Percentiles rank a stretch among this genome's conserved stretches.
Evolutionary conservation across 2,888 invertebrate genomes (phyloP).

Genomic region (Tholera decimalis): DNA sequence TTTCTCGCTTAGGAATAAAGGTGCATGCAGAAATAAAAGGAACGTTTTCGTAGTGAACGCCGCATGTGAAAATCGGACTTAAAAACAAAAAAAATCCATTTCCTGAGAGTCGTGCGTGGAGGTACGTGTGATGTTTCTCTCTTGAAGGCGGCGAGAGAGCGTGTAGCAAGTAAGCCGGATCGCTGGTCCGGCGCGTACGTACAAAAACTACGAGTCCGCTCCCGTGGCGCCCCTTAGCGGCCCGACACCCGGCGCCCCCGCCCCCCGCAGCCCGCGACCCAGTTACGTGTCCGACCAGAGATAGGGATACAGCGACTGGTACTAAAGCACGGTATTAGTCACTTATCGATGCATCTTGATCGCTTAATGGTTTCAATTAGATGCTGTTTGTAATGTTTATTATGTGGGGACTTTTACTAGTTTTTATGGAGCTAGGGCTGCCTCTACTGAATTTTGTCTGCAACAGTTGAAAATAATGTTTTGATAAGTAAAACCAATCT

Average conservation of each 20-base stretch:
- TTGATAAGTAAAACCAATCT: too few relatives aligned
- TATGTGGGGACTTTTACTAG: conserved; percentile 39
- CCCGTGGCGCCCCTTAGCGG: conserved; percentile 62
- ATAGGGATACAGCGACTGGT: conserved; percentile 61
- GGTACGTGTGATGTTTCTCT: conserved; percentile 69
- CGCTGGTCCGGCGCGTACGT: conserved; percentile 82
- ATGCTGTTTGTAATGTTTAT: conserved; percentile 45
- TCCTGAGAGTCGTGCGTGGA: conserved; percentile 63
- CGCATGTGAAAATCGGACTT: conserved; percentile 28
- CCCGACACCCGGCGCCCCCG: conserved; percentile 56
- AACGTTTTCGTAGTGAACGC: conserved; percentile 39
- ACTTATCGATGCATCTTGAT: conserved; percentile 61
- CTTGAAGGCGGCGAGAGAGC: conserved; percentile 76
- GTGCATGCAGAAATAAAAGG: conserved; percentile 17
- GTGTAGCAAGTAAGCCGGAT: conserved; percentile 74
- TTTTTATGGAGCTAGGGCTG: conserved; percentile 12
- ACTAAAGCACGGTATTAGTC: conserved; percentile 55
- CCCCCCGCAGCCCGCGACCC: conserved; percentile 75
- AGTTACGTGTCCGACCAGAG: conserved; percentile 76
- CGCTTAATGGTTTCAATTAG: conserved; percentile 55
- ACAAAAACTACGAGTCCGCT: conserved; percentile 83
- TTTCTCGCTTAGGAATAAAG: background rate
- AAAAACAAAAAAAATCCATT: conserved; percentile 55
- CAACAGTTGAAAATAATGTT: background rate
- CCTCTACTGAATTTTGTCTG: background rate